Percentiles rank a stretch among this genome's conserved stretches.
Conservation (phyloP, 2,797 vertebrate species). For the Cyprinodon diabolis region DNA sequence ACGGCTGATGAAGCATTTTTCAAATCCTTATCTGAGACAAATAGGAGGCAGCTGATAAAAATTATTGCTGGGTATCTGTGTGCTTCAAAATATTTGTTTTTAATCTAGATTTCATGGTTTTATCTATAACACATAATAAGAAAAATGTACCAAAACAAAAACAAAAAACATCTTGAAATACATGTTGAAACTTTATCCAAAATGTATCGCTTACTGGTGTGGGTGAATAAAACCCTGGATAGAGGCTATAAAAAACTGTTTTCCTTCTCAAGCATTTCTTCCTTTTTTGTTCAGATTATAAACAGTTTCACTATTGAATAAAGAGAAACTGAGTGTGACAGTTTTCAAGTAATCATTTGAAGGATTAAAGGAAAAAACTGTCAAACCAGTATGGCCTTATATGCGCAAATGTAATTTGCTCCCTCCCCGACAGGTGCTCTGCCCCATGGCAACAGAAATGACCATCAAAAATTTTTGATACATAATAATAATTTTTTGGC, state of each 20-base stretch:
- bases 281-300: background rate
- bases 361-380: background rate
- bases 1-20: conserved; percentile 58
- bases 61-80: conserved; percentile 58
- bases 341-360: background rate
- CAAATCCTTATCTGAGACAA: conserved; percentile 66
- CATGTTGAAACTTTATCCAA: background rate
- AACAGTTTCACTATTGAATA: background rate
- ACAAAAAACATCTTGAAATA: background rate
- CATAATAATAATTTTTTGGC: background rate
- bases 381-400: background rate
- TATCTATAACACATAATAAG: conserved; percentile 27
- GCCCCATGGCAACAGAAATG: background rate
- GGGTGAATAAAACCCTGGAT: background rate
- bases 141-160: conserved; percentile 30
- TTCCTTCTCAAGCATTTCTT: background rate
- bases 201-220: background rate
- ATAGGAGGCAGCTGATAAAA: conserved; percentile 67
- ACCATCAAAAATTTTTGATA: background rate
- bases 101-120: conserved; percentile 42
- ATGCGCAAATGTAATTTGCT: background rate
- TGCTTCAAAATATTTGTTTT: conserved; percentile 31
- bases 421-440: background rate
- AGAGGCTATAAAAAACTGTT: background rate
- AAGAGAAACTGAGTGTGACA: background rate